Evolutionary conservation across 1,140 invertebrate genomes (phyloP).

Genomic region (Drosophila novamexicana): DNA sequence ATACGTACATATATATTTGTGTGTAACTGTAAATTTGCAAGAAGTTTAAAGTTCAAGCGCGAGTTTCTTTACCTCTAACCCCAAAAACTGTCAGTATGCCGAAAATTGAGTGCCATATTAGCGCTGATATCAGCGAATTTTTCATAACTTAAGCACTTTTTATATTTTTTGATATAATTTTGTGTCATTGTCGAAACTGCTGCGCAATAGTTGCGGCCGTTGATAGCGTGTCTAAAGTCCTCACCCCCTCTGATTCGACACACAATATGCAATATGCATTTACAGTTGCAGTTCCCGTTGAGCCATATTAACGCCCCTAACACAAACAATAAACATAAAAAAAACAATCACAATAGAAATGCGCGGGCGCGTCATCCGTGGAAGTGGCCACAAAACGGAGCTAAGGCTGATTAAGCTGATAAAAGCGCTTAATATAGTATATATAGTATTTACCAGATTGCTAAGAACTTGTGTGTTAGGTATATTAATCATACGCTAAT

Average conservation of each 20-base stretch:
- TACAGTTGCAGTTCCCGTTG: slow-evolving; percentile 20
- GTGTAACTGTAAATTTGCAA: not conserved
- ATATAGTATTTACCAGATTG: not conserved
- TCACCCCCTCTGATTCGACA: not conserved
- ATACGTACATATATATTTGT: not conserved
- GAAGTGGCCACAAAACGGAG: not conserved
- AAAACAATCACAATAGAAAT: slow-evolving; percentile 5
- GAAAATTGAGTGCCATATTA: slow-evolving; percentile 2
- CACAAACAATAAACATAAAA: slow-evolving; percentile 13
- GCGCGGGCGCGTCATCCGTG: not conserved
- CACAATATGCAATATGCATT: slow-evolving; percentile 11
- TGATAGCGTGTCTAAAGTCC: slow-evolving; percentile 24
- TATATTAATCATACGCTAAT: slow-evolving; percentile 7
- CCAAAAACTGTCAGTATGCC: not conserved
- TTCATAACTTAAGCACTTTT: slow-evolving; percentile 7
- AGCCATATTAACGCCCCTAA: slow-evolving; percentile 14
- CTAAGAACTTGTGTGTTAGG: slow-evolving; percentile 1
- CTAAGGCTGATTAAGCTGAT: slow-evolving; percentile 27
- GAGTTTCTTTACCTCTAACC: slow-evolving; percentile 10
- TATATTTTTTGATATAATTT: not conserved
- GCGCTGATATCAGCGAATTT: slow-evolving; percentile 20
- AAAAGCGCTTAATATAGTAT: not conserved
- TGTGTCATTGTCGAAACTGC: slow-evolving; percentile 21
- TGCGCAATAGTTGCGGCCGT: slow-evolving; percentile 32
- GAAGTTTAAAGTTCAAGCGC: not conserved